phyloP scores from a whole-genome alignment of 2,797 vertebrate species.

The Amblyopsis hoosieri region DNA sequence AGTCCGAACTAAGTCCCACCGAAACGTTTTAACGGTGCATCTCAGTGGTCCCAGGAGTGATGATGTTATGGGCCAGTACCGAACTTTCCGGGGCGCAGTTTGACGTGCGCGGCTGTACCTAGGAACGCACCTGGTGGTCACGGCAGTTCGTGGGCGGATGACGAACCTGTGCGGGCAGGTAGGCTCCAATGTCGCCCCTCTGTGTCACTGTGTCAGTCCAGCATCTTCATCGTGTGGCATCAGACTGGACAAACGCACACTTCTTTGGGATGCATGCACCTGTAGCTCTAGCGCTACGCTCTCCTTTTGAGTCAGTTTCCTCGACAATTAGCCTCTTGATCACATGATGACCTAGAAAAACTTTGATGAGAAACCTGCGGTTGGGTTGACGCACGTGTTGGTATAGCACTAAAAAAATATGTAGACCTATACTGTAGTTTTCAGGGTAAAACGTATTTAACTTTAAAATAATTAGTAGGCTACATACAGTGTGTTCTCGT shows the following conservation, averaged over 20 bases:
- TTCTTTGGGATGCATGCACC: too few relatives aligned
- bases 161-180: slow-evolving; percentile 60
- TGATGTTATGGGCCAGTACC: slow-evolving; percentile 39
- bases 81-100: slow-evolving; percentile 1
- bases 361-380: too few relatives aligned
- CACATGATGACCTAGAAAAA: too few relatives aligned
- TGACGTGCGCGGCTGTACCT: not conserved
- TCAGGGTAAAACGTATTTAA: too few relatives aligned
- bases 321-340: too few relatives aligned
- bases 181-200: slow-evolving; percentile 3
- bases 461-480: too few relatives aligned
- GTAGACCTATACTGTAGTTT: too few relatives aligned
- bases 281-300: too few relatives aligned
- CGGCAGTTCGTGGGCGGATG: slow-evolving; percentile 39
- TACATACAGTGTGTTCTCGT: not conserved
- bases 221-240: slow-evolving; percentile 6
- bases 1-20: slow-evolving; percentile 74
- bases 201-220: slow-evolving; percentile 35
- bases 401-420: too few relatives aligned
- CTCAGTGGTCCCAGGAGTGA: slow-evolving; percentile 70
- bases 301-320: too few relatives aligned
- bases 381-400: too few relatives aligned
- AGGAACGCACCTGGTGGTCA: slow-evolving; percentile 25
- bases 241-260: not conserved
- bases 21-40: slow-evolving; percentile 82